A percentile compares a stretch with the other conserved stretches of the same genome.
Evolutionary conservation across 2,888 invertebrate species (phyloP).

Genomic region (Seira musarum): DNA sequence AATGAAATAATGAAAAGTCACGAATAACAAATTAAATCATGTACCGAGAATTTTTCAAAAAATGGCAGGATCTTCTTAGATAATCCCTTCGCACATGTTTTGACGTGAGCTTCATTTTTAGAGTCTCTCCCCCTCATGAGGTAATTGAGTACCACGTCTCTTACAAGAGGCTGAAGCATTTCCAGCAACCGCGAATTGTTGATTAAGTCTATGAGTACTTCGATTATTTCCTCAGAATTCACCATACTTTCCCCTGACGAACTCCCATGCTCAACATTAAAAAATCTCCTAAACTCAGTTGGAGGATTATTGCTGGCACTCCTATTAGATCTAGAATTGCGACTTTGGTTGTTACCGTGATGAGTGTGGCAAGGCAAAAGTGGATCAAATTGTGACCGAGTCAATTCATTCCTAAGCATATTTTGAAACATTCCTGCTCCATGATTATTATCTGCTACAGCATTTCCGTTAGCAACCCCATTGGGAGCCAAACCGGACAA

Average conservation of each 20-base stretch:
- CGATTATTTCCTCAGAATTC: conserved; percentile 48
- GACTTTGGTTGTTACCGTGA: conserved; percentile 32
- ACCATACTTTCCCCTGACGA: neutral
- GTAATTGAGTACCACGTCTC: conserved; percentile 64
- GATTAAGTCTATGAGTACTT: conserved; percentile 59
- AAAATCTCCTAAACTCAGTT: conserved; percentile 55
- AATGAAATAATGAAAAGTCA: no score
- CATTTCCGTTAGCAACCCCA: neutral
- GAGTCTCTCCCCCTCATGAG: conserved; percentile 65
- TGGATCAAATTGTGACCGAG: conserved; percentile 63
- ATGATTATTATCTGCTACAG: neutral
- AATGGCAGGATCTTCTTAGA: conserved; percentile 62
- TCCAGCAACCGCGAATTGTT: conserved; percentile 60
- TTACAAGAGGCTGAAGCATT: conserved; percentile 53
- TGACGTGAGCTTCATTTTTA: conserved; percentile 63
- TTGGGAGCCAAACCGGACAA: neutral
- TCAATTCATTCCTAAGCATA: conserved; percentile 57
- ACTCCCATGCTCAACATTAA: conserved; percentile 41
- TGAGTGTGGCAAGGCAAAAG: conserved; percentile 65
- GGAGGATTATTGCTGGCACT: conserved; percentile 43
- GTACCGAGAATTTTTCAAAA: conserved; percentile 62
- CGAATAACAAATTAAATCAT: conserved; percentile 2
- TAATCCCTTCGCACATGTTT: conserved; percentile 61
- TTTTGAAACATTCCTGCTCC: conserved; percentile 38
- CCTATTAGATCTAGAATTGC: conserved; percentile 23